Base-by-base conservation (phyloP, 2,888 invertebrate genomes). In the Drosophila merina region DNA sequence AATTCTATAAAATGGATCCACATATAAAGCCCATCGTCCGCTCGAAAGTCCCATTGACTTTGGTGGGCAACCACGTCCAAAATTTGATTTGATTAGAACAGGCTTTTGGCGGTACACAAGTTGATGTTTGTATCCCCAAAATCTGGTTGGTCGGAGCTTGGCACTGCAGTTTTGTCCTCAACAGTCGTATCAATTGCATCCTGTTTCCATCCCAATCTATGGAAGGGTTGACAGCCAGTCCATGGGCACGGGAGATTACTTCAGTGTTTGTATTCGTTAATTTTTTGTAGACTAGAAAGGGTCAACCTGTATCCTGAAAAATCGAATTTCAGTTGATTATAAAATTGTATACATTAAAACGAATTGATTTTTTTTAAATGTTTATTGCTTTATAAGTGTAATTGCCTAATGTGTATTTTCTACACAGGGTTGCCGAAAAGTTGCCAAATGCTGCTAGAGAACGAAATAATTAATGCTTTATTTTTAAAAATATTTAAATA, bases 41-140 rank as follows among this genome's bases (percentile, higher is more conserved):
- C 20, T 20, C 20, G 2, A 20, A 20, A 44, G 56, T 28, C 54
- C 44, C 36, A 52, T 59, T 28, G 48, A 70, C 74, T 71, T 82
- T 20, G 69, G 75, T 70, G 48, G 77, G 76, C 85, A 85, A 82
- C 84, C 88, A 62, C 86, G 86, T 84, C 84, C 73, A 82, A 79
- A 83, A 79, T 88, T 88, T 88, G 88, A 88, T 88, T 88, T 88
- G 88, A 88, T 88, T 88, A 83, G 81, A 80, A 88, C 88, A 88
- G 84, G 88, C 79, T 81, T 88, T 88, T 82, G 88, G 82, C 84
- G 88, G 72, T 72, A 33, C 77, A 72, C 74, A 57, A 79, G 72
- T 75, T 79, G 75, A 79, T 76, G 64, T 71, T 36, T 42, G 40
- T 42, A 3, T 14, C 40, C 40, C 40, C 20, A 7, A 42, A 7